Percentiles rank a stretch among this genome's conserved stretches.
These are phyloP conservation scores for Sebastes fasciatus DNA, from an alignment of 2,113 vertebrate species.

Conservation along the genomic window DNA sequence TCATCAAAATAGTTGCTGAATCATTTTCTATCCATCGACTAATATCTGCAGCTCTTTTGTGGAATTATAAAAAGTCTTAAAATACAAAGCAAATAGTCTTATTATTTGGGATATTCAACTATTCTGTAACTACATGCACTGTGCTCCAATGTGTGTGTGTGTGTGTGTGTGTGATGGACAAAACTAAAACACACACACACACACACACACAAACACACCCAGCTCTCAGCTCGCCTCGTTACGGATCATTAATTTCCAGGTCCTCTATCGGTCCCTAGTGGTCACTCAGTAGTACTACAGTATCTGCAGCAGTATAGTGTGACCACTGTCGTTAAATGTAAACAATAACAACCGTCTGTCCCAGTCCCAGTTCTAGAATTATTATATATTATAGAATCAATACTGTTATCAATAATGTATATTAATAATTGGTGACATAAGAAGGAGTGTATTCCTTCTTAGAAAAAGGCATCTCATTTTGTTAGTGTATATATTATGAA, in stretches of 20 bases:
- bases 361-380: neutral
- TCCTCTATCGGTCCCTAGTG: conserved; percentile 69
- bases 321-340: neutral
- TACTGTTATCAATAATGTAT: neutral
- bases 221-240: neutral
- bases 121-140: neutral
- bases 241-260: conserved; percentile 19
- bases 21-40: neutral
- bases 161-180: neutral
- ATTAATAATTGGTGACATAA: neutral
- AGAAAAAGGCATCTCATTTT: neutral
- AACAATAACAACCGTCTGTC: neutral
- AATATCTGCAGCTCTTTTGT: neutral
- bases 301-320: conserved; percentile 41
- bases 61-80: neutral
- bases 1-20: neutral
- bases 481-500: conserved; percentile 12
- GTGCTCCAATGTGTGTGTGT: neutral
- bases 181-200: conserved; percentile 4
- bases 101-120: neutral
- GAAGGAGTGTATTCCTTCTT: neutral
- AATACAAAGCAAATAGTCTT: neutral
- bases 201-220: conserved; percentile 13
- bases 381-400: neutral
- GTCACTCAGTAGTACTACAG: conserved; percentile 43